phyloP scores from a whole-genome alignment of 2,888 invertebrate species.

The Gnatocerus cornutus region DNA sequence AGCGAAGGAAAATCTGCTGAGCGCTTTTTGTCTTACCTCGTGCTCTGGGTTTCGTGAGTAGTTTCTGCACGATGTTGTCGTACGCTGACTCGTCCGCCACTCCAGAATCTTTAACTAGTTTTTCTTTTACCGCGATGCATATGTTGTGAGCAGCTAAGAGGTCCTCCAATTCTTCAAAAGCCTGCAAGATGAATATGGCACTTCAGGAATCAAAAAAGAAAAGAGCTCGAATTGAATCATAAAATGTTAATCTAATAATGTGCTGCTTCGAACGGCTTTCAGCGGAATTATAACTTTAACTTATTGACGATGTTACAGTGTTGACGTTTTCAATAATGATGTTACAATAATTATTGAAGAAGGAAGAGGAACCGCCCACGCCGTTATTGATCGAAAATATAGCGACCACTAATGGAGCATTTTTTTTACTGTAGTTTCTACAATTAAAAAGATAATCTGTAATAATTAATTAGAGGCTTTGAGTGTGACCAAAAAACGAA shows the following conservation, averaged over 20 bases:
- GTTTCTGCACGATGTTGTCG: slow-evolving; percentile 89
- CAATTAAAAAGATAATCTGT: too few relatives aligned
- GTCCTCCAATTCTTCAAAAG: slow-evolving; percentile 94
- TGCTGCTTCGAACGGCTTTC: slow-evolving; percentile 21
- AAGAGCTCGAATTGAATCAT: background rate
- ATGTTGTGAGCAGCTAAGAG: slow-evolving; percentile 87
- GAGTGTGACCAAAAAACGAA: background rate
- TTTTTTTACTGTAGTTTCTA: too few relatives aligned
- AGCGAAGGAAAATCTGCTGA: slow-evolving; percentile 57
- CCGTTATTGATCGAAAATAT: slow-evolving; percentile 10
- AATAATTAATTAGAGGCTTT: too few relatives aligned
- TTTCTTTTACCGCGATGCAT: slow-evolving; percentile 96
- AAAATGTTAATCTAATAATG: slow-evolving; percentile 36
- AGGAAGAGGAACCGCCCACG: background rate
- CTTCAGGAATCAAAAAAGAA: background rate
- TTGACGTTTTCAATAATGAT: slow-evolving; percentile 35
- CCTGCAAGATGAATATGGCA: slow-evolving; percentile 75
- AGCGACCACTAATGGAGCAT: background rate
- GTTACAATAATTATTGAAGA: slow-evolving; percentile 29
- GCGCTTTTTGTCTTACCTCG: slow-evolving; percentile 79
- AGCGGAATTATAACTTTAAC: slow-evolving; percentile 36
- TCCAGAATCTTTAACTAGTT: slow-evolving; percentile 95
- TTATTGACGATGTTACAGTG: slow-evolving; percentile 35
- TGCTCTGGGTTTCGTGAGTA: slow-evolving; percentile 90
- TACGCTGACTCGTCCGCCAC: slow-evolving; percentile 91